Evolutionary conservation across 2,888 invertebrate genomes (phyloP).

Genomic region (Cerceris rybyensis): DNA sequence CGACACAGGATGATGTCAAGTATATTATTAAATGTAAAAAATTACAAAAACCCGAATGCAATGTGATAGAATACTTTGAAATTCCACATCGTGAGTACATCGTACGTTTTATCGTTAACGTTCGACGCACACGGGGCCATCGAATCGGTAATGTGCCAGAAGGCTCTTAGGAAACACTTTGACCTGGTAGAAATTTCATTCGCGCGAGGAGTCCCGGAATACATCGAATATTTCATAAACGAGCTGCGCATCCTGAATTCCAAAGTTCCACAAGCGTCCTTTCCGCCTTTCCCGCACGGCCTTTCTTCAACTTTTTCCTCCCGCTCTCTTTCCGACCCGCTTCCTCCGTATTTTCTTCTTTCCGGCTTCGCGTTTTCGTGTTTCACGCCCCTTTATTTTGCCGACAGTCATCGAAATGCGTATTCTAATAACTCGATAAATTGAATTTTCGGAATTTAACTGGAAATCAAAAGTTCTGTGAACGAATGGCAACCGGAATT

Average conservation of each 20-base stretch:
- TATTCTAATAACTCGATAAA: no score
- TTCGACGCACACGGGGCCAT: constrained; percentile 13
- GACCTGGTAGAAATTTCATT: constrained; percentile 66
- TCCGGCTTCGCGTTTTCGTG: not conserved
- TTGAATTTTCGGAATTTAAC: no score
- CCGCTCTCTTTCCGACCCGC: constrained; percentile 7
- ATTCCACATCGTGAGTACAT: not conserved
- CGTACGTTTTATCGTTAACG: constrained; percentile 5
- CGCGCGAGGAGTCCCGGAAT: constrained; percentile 54
- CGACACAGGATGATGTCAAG: not conserved
- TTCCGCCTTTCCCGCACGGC: constrained; percentile 13
- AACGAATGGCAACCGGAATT: no score
- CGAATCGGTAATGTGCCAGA: constrained; percentile 36
- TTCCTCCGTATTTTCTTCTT: not conserved
- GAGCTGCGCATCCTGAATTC: constrained; percentile 69
- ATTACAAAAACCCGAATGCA: not conserved
- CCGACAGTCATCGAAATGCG: no score
- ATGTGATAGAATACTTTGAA: not conserved
- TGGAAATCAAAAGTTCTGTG: no score
- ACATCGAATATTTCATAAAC: constrained; percentile 76
- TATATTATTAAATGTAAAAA: not conserved
- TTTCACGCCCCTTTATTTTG: no score
- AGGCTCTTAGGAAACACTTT: constrained; percentile 62
- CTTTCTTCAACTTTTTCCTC: constrained; percentile 12
- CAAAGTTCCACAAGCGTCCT: constrained; percentile 47